Conservation (phyloP, 2,113 vertebrate genomes). For the Pyxicephalus adspersus region DNA sequence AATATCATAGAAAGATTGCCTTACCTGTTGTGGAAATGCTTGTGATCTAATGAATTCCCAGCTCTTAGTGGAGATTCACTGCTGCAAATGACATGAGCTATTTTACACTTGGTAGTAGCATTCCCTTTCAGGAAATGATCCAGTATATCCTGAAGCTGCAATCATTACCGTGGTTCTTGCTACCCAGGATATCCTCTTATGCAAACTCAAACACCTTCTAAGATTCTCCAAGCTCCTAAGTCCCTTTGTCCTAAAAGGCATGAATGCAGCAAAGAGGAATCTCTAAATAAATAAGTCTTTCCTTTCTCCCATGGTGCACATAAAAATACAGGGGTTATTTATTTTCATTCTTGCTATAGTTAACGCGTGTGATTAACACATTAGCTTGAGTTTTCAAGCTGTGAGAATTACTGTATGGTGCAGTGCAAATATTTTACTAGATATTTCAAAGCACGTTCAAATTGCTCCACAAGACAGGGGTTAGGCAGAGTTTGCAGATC, state of each 20-base stretch:
- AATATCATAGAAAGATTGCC: background rate
- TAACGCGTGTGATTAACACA: conserved; percentile 34
- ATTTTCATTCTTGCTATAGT: conserved; percentile 50
- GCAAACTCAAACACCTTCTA: conserved; percentile 50
- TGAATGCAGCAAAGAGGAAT: conserved; percentile 26
- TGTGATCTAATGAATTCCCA: background rate
- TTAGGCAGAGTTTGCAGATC: background rate
- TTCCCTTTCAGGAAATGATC: conserved; percentile 67
- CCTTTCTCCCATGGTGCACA: conserved; percentile 46
- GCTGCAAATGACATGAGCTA: conserved; percentile 25
- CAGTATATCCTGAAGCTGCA: conserved; percentile 61
- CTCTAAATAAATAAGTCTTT: conserved; percentile 32
- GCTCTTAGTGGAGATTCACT: conserved; percentile 10
- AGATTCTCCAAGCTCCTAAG: conserved; percentile 28
- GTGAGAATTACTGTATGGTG: conserved; percentile 21
- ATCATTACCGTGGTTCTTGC: conserved; percentile 34
- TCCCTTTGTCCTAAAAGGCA: conserved; percentile 26
- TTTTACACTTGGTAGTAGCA: conserved; percentile 49
- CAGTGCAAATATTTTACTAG: conserved; percentile 42
- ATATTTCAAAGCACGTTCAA: conserved; percentile 39
- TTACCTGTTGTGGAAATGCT: conserved; percentile 25
- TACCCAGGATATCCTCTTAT: conserved; percentile 52
- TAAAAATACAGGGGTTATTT: conserved; percentile 20
- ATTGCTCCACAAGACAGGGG: background rate
- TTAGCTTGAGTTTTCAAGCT: conserved; percentile 45